A percentile compares a stretch with the other conserved stretches of the same genome.
These are phyloP conservation scores for Stegastes partitus DNA, from an alignment of 2,113 vertebrate genomes.

Conservation along the genomic window DNA sequence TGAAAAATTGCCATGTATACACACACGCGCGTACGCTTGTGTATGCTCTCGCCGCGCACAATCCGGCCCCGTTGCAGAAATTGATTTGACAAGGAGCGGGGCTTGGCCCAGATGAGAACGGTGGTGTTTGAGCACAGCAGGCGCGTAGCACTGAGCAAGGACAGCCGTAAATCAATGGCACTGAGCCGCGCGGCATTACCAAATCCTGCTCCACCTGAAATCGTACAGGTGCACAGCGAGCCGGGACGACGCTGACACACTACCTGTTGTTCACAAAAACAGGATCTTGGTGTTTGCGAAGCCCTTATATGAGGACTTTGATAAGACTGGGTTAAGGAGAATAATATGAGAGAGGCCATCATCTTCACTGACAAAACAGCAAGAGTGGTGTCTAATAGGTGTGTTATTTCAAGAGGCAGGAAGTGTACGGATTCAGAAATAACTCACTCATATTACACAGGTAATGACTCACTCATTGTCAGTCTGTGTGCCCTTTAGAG, in stretches of 20 bases:
- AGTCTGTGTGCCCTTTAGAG: not conserved
- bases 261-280: not conserved
- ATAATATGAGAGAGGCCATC: not conserved
- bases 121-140: constrained; percentile 47
- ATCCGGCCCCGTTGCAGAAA: constrained; percentile 11
- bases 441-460: constrained; percentile 7
- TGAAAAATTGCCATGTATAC: constrained; percentile 20
- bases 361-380: not conserved
- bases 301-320: not conserved
- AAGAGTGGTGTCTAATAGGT: no score
- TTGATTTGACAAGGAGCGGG: constrained; percentile 65
- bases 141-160: constrained; percentile 32
- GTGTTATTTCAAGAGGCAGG: constrained; percentile 6
- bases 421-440: constrained; percentile 2
- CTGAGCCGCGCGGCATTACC: constrained; percentile 54
- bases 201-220: constrained; percentile 46
- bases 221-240: constrained; percentile 19
- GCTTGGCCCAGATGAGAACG: constrained; percentile 54
- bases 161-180: constrained; percentile 70
- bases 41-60: not conserved
- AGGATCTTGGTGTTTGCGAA: not conserved
- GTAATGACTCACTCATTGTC: not conserved
- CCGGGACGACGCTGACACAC: not conserved
- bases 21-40: constrained; percentile 18
- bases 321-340: not conserved